Base-by-base conservation (phyloP, 2,113 vertebrate species). In the Suricata suricatta region DNA sequence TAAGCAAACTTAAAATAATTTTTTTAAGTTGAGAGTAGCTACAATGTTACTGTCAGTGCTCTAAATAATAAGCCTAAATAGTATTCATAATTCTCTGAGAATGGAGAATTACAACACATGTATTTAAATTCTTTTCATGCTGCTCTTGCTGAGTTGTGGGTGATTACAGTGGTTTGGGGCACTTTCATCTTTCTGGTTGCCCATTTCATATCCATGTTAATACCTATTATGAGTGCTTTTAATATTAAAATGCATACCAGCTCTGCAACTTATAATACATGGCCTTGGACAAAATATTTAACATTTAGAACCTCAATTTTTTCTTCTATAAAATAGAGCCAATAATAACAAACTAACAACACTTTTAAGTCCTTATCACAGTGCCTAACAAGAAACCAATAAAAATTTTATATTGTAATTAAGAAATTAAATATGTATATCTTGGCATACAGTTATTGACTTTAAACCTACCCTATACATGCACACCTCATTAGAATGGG, bases 321-420 rank as follows among this genome's bases (percentile, higher is more conserved):
- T 38, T 4, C 13, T 16, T 9, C 12, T 69, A 63, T 23, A 66
- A 96, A 95, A 91, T 25, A 81, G 7, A 93, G 25, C 21, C 23
- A 90, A 60, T 71, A 81, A 83, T 77, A 71, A 0, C 5, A 21
- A 93, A 21, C 8, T 71, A 88, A 81, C 71, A 91, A 81, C 3
- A 91, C 3, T 57, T 64, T 93, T 64, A 93, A 79, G 23, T 7
- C 64, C 7, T 69, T 74, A 96, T 57, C 60, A 93, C 60, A 38
- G 31, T 87, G 72, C 25, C 44, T 87, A 96, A 23, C 10, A 79
- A 76, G 50, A 85, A 54, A 0, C 19, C 31, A 93, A 63, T 14
- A 63, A 31, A 69, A 44, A 33, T 79, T 41, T 60, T 63, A 50
- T n/a, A 93, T 76, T 97, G 95, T 83, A 60, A 76, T 71, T 96